A percentile compares a stretch with the other conserved stretches of the same genome.
Evolutionary conservation across 1,140 invertebrate species (phyloP).

Genomic region (Bombus picipes): DNA sequence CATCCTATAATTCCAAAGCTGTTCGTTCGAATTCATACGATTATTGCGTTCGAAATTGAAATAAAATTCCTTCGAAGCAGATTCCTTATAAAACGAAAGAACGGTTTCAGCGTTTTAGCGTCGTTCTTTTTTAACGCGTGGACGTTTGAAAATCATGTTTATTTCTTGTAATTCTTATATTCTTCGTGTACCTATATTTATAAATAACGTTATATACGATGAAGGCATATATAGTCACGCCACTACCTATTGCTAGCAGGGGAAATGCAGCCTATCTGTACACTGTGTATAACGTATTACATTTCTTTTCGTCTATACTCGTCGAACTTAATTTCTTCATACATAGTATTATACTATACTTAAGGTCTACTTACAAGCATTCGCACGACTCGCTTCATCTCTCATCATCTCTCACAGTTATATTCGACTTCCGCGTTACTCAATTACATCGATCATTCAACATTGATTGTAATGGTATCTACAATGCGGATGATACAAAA

Average conservation of each 20-base stretch:
- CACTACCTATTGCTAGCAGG: slow-evolving; percentile 44
- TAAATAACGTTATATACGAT: neutral
- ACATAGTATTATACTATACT: neutral
- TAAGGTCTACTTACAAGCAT: slow-evolving; percentile 28
- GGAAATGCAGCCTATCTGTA: slow-evolving; percentile 58
- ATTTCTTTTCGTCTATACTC: slow-evolving; percentile 8
- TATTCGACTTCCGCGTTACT: neutral
- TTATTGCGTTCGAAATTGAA: neutral
- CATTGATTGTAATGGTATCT: slow-evolving; percentile 59
- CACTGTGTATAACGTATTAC: slow-evolving; percentile 32
- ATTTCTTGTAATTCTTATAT: neutral
- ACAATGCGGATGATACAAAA: slow-evolving; percentile 68
- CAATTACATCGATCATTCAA: slow-evolving; percentile 36
- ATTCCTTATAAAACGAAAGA: neutral
- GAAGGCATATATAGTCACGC: slow-evolving; percentile 54
- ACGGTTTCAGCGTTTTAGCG: too few species aligned
- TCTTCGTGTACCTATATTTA: slow-evolving; percentile 6
- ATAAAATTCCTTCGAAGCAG: neutral
- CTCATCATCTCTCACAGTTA: slow-evolving; percentile 35
- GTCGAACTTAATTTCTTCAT: neutral
- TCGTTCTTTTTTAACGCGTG: neutral
- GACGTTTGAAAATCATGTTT: slow-evolving; percentile 2
- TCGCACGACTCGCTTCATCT: slow-evolving; percentile 34
- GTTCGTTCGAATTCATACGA: neutral
- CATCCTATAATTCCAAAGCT: neutral